Evolutionary conservation across 2,888 invertebrate genomes (phyloP), one percentile per base, ranked within the genome.

Genomic region (Ypsolopha scabrella): DNA sequence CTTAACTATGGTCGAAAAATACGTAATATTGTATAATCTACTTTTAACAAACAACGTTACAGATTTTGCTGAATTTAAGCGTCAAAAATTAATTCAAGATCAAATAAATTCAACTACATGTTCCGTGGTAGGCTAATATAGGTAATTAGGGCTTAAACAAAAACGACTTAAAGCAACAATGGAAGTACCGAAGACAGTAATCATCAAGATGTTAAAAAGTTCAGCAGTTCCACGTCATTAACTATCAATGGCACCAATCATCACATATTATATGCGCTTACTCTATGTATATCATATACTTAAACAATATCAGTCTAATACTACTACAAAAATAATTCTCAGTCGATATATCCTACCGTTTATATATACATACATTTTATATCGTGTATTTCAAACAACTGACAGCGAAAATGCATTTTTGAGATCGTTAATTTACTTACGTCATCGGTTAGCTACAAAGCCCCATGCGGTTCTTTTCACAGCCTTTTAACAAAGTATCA

Each of bases 291-390:
- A 60, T 58, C 53, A 57, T 55, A 56, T 67, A 69, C 70, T 66
- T 81, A 79, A 81, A 82, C 67, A 71, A 80, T 82, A 81, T 86
- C 85, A 86, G 85, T 85, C 85, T 86, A 85, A 39, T 76, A 71
- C 83, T 82, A 82, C 85, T 86, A 86, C 79, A 85, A 86, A 86
- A 86, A 86, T 85, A 86, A 81, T 79, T 81, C 76, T 85, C 85
- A 85, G 85, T 86, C 85, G 80, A 78, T 80, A 80, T 82, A 77
- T 70, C 67, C 79, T 78, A 77, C 73, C 66, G 77, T 72, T 75
- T 74, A 39, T 41, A 48, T 39, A 48, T 48, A 48, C 8, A 48
- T 41, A 48, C 38, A 33, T 33, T 75, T 73, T 75, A 75, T 75
- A 72, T 62, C 61, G 60, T 62, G 60, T 60, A 62, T 61, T 64